Percentiles rank a stretch among this genome's conserved stretches.
These are phyloP conservation scores for Poliocrania exsul DNA, from an alignment of 2,797 vertebrate species.

Conservation along the genomic window DNA sequence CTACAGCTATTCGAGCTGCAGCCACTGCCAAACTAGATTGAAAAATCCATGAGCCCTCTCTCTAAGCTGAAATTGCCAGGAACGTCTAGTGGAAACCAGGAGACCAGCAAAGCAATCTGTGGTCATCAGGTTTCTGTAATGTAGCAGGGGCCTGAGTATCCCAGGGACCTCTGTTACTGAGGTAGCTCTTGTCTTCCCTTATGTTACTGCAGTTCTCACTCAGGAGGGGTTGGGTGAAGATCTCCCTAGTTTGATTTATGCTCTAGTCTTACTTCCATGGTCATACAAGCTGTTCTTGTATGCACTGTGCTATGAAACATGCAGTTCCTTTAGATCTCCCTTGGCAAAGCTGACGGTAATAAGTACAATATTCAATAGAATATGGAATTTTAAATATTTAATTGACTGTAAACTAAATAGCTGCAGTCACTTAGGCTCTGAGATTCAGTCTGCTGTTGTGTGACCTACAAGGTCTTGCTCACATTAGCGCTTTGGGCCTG, in stretches of 20 bases:
- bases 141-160: neutral
- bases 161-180: neutral
- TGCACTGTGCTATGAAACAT: neutral
- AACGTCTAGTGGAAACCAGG: neutral
- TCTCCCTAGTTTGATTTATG: neutral
- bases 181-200: neutral
- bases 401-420: neutral
- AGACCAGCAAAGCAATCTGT: neutral
- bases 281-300: neutral
- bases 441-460: neutral
- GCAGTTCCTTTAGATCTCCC: neutral
- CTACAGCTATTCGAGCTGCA: neutral
- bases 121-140: neutral
- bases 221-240: neutral
- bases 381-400: neutral
- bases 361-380: neutral
- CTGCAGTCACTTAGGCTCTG: neutral
- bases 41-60: neutral
- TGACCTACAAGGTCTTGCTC: neutral
- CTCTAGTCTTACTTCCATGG: neutral
- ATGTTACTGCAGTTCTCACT: neutral
- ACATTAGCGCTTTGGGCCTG: neutral
- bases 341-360: neutral
- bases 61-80: neutral
- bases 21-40: neutral